Evolutionary conservation across 2,888 invertebrate species (phyloP).

Genomic region (Polylopha cassiicola): DNA sequence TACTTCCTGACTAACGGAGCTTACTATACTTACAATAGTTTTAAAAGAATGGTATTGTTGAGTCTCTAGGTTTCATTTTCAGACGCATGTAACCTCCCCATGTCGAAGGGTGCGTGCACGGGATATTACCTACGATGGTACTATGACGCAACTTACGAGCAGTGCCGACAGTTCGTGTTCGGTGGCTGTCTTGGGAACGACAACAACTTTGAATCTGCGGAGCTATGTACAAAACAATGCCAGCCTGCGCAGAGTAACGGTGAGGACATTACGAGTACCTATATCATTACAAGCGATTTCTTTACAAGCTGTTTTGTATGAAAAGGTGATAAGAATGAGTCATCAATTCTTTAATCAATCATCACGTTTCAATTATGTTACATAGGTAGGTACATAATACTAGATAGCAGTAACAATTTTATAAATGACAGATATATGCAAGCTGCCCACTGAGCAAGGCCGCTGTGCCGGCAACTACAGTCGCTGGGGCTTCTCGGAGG

Average conservation of each 20-base stretch:
- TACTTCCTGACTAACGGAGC: too few relatives aligned
- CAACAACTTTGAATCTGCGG: constrained; percentile 88
- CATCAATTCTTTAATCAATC: too few relatives aligned
- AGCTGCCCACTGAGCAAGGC: constrained; percentile 83
- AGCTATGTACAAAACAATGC: constrained; percentile 87
- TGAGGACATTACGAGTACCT: too few relatives aligned
- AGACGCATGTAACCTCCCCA: constrained; percentile 88
- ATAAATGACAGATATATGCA: constrained; percentile 83
- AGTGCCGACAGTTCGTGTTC: constrained; percentile 91
- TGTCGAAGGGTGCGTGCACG: constrained; percentile 88
- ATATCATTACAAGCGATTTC: too few relatives aligned
- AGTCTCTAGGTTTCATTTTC: constrained; percentile 24
- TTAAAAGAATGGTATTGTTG: too few relatives aligned
- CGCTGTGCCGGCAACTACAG: constrained; percentile 87
- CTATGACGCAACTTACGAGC: constrained; percentile 85
- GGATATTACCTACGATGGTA: constrained; percentile 89
- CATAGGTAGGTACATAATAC: constrained; percentile 75
- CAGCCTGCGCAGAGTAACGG: constrained; percentile 69
- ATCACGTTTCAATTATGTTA: too few relatives aligned
- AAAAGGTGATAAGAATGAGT: too few relatives aligned
- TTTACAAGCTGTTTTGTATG: too few relatives aligned
- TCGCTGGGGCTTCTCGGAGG: constrained; percentile 86
- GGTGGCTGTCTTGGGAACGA: constrained; percentile 95
- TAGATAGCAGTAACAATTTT: neutral
- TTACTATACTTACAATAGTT: too few relatives aligned